phyloP scores from a whole-genome alignment of 2,797 vertebrate genomes.

The Euphonia xanthogaster region DNA sequence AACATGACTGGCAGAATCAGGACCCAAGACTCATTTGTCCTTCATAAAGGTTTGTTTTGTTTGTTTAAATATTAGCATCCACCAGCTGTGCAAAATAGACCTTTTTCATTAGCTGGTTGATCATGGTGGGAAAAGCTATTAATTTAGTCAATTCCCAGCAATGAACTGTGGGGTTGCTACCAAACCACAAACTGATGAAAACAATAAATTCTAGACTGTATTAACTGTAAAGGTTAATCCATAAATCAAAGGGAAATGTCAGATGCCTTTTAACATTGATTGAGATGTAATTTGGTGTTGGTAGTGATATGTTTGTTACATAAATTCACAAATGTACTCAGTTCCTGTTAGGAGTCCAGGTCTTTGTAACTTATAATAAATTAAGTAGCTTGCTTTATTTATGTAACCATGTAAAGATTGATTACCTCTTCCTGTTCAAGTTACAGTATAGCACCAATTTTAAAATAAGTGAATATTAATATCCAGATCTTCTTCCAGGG shows the following conservation, averaged over 20 bases:
- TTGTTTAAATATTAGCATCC: conserved; percentile 60
- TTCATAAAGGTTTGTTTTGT: conserved; percentile 26
- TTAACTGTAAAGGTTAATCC: conserved; percentile 77
- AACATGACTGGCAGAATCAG: background rate
- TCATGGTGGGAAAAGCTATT: conserved; percentile 67
- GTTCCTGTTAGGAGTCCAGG: conserved; percentile 8
- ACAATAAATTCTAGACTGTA: conserved; percentile 62
- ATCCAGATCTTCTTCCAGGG: background rate
- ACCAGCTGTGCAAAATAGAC: conserved; percentile 38
- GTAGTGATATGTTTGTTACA: conserved; percentile 50
- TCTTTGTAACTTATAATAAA: conserved; percentile 59
- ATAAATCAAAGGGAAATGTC: conserved; percentile 81
- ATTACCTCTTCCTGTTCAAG: conserved; percentile 7
- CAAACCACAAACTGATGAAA: conserved; percentile 57
- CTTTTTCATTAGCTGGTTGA: conserved; percentile 58
- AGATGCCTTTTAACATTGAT: conserved; percentile 75
- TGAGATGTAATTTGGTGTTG: conserved; percentile 74
- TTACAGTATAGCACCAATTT: background rate
- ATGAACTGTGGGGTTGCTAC: conserved; percentile 57
- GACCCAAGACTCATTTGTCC: conserved; percentile 15
- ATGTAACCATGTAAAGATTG: conserved; percentile 23
- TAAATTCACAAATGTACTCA: conserved; percentile 44
- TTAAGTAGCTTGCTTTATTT: conserved; percentile 55
- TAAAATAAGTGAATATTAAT: background rate
- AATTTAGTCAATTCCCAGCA: conserved; percentile 64